Base-by-base conservation (phyloP, 2,797 vertebrate genomes). In the Macropodus opercularis region DNA sequence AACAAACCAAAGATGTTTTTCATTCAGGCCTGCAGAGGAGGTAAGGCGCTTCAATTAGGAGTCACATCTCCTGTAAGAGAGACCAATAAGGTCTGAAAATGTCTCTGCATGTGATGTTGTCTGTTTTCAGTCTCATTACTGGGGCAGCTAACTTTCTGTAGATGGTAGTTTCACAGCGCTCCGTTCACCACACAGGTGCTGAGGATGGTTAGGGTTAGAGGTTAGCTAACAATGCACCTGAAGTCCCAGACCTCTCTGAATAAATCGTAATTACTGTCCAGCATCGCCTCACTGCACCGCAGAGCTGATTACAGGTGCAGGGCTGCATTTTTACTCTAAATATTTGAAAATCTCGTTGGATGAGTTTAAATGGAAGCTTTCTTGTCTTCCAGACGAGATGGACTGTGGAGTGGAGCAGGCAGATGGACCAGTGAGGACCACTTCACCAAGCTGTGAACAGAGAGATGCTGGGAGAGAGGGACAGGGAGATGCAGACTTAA, bases 1-100 rank as follows among this genome's bases (percentile, higher is more conserved):
- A 99, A 99, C 90, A 99, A 99, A 81, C 97, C 98, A 6, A 99
- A 99, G 85, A 96, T 99, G 94, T 98, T 99, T 90, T 97, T 99
- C 71, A 92, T 99, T 80, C 98, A 99, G 85, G 97, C 98, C 63
- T 99, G 98, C 86, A 92, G 98, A 57, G 97, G 97, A 94, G 97
- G 97, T 98, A 83, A 91, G 92, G 23, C 14, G 38, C 3, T 49
- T 5, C 1, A 9, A 35, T 35, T 42, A 19, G 2, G 18, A 39
- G 3, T 5, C 3, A 10, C 10, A 34, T n/a, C 6, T 39, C n/a
- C n/a, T n/a, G n/a, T n/a, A 3, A 19, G 7, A 1, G 12, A 32
- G 14, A 22, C 6, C 2, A 23, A 41, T 34, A 14, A 26, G 11
- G 21, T 19, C 34, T 8, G 4, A 72, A 41, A 13, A 36, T 72